These are phyloP conservation scores for Podiceps cristatus DNA, from an alignment of 2,113 vertebrate genomes.

Conservation along the genomic window DNA sequence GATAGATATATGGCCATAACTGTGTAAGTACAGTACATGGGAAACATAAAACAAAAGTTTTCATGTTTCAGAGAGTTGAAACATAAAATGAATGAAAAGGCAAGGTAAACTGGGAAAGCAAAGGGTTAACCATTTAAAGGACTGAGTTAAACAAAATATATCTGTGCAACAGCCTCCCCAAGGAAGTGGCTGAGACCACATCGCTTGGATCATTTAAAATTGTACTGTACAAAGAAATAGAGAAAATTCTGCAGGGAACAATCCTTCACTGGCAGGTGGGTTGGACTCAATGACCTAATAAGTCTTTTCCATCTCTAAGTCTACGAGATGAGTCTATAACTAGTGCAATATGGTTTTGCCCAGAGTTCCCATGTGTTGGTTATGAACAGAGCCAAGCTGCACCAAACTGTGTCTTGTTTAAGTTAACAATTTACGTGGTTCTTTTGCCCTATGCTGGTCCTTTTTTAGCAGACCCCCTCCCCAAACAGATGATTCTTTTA, in stretches of 20 bases:
- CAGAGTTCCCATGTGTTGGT: neutral
- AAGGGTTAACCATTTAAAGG: constrained; percentile 54
- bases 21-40: neutral
- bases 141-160: constrained; percentile 24
- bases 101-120: neutral
- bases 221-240: constrained; percentile 34
- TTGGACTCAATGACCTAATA: constrained; percentile 48
- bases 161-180: constrained; percentile 26
- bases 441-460: neutral
- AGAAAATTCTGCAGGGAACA: constrained; percentile 50
- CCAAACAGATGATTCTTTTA: neutral
- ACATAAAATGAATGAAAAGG: neutral
- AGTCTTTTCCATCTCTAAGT: constrained; percentile 25
- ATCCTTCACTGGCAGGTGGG: constrained; percentile 63
- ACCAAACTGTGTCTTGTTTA: constrained; percentile 4
- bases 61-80: neutral
- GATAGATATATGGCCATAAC: rapidly evolving
- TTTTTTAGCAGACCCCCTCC: neutral
- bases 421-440: neutral
- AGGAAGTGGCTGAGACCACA: constrained; percentile 51
- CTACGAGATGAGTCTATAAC: constrained; percentile 27
- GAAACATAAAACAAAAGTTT: neutral
- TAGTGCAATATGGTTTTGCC: constrained; percentile 26
- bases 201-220: constrained; percentile 61
- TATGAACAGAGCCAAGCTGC: neutral